Base-by-base conservation (phyloP, 2,797 vertebrate genomes). In the Otus scops region DNA sequence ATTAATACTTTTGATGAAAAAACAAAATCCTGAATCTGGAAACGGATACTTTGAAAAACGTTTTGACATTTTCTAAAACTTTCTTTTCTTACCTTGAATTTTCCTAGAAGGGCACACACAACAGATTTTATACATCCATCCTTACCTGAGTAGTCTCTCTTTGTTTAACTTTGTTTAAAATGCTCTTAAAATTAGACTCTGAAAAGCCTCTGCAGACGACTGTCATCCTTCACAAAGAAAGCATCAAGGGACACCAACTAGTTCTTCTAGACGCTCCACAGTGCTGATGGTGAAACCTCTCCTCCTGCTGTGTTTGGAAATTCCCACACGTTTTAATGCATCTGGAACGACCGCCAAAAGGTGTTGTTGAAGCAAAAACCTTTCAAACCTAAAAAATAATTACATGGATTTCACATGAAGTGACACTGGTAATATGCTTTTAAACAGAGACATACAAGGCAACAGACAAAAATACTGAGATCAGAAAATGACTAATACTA, bases 321-420 rank as follows among this genome's bases (percentile, higher is more conserved):
- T 61, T 39, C 65, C 80, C 57, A 71, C 0, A 0, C 1, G 0
- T 27, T 82, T 84, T 60, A 91, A 61, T 53, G 70, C 59, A 87
- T 71, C 43, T 78, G 67, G 50, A 91, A 92, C 79, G 38, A 57
- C 75, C n/a, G 17, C 19, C 12, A 14, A 64, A 78, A 79, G 24
- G 24, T 17, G 28, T 27, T 57, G 20, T 57, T 89, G 78, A 93
- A 92, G 91, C 41, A 82, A 92, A 91, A 92, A 27, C 77, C 65
- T 75, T 94, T 88, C 69, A 94, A 93, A 92, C 9, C 34, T 69
- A 19, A 79, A 76, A 78, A 76, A 92, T 83, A 96, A 87, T 93
- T 65, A 69, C 70, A 91, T 10, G 74, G 74, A 69, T 91, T 94
- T 81, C 67, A 41, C 86, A 85, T 10, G 63, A 93, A 91, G 67